phyloP scores from a whole-genome alignment of 2,888 invertebrate genomes.

The Oligia strigilis region DNA sequence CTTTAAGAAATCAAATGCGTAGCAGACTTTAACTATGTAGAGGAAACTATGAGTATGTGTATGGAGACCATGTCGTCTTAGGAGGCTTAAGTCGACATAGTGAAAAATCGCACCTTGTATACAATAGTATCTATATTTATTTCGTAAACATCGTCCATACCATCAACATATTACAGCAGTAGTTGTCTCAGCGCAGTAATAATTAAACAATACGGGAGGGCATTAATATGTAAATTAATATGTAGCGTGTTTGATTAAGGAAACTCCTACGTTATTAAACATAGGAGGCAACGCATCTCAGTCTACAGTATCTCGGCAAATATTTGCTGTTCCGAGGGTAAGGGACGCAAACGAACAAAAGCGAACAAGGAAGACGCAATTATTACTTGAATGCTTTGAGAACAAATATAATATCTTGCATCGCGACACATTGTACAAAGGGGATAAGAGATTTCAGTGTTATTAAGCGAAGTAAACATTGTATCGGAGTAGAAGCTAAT shows the following conservation, averaged over 20 bases:
- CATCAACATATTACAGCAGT: background rate
- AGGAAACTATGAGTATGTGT: too few relatives aligned
- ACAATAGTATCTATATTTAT: constrained; percentile 14
- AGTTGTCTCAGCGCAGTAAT: constrained; percentile 21
- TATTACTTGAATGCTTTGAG: constrained; percentile 74
- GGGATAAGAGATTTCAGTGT: constrained; percentile 40
- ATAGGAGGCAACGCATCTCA: constrained; percentile 71
- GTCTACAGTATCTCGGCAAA: constrained; percentile 76
- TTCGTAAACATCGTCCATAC: background rate
- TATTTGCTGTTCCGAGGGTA: constrained; percentile 72
- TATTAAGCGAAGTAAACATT: constrained; percentile 38
- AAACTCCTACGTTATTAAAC: constrained; percentile 76
- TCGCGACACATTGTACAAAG: constrained; percentile 52
- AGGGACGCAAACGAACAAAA: constrained; percentile 73
- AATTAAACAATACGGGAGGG: constrained; percentile 59
- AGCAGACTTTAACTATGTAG: too few relatives aligned
- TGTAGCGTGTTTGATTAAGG: constrained; percentile 70
- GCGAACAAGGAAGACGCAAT: constrained; percentile 72
- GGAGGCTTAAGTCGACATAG: too few relatives aligned
- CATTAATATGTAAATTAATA: constrained; percentile 69
- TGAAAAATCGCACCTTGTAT: background rate
- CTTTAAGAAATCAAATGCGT: too few relatives aligned
- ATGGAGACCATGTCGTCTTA: too few relatives aligned
- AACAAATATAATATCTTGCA: constrained; percentile 70
- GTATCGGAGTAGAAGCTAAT: constrained; percentile 5